Percentiles rank a stretch among this genome's conserved stretches.
Conservation (phyloP, 2,113 vertebrate genomes). For the Forbesichthys agassizii region DNA sequence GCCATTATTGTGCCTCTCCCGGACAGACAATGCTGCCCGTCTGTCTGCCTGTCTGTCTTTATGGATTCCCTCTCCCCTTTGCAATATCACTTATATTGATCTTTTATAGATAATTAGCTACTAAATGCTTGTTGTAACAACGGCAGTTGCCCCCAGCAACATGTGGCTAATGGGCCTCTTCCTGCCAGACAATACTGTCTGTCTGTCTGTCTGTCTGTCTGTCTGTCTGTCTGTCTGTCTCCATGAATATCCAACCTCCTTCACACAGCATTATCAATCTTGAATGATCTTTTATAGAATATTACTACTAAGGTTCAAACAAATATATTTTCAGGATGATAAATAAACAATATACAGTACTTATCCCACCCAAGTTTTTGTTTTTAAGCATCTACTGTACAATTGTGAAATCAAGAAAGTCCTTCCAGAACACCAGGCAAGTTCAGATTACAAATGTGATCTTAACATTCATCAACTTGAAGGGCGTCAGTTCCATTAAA, state of each 20-base stretch:
- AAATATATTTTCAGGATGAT: slow-evolving; percentile 40
- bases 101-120: slow-evolving; percentile 39
- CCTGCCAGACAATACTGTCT: slow-evolving; percentile 15
- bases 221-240: neutral
- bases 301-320: slow-evolving; percentile 4
- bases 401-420: slow-evolving; percentile 9
- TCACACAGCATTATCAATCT: neutral
- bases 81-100: slow-evolving; percentile 21
- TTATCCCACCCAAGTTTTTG: too few species aligned
- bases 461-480: too few species aligned
- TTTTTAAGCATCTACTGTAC: too few species aligned
- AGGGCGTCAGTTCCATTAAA: too few species aligned
- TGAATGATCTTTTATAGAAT: too few species aligned
- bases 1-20: slow-evolving; percentile 22
- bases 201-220: neutral
- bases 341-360: slow-evolving; percentile 19
- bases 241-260: neutral
- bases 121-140: slow-evolving; percentile 45
- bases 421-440: slow-evolving; percentile 9
- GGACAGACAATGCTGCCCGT: slow-evolving; percentile 3
- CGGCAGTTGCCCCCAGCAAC: slow-evolving; percentile 61
- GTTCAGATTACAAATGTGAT: too few species aligned
- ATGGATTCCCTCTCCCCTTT: neutral
- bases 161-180: slow-evolving; percentile 35
- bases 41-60: neutral